These are phyloP conservation scores for Hydrotaea cyrtoneurina DNA, from an alignment of 2,888 invertebrate species.

Conservation along the genomic window DNA sequence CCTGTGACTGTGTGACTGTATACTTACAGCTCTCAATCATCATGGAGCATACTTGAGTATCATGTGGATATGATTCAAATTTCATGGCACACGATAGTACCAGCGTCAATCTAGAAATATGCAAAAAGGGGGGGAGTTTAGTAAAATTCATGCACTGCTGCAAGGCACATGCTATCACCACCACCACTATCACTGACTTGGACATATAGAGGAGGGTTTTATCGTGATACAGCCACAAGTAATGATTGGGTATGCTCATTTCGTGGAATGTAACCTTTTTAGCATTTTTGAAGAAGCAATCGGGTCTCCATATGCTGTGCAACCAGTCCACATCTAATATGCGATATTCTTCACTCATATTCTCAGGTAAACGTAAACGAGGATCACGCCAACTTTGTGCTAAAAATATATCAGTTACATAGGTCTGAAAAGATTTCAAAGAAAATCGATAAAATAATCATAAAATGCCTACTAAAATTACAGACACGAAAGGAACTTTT, in stretches of 20 bases:
- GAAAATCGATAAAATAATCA: background rate
- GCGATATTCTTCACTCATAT: constrained; percentile 95
- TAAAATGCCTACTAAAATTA: constrained; percentile 33
- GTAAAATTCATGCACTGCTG: background rate
- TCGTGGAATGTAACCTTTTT: constrained; percentile 96
- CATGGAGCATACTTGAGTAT: constrained; percentile 95
- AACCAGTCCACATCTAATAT: constrained; percentile 95
- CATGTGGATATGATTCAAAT: constrained; percentile 95
- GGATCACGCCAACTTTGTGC: constrained; percentile 97
- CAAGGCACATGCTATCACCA: no score
- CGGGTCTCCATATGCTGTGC: constrained; percentile 94
- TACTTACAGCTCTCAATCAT: constrained; percentile 96
- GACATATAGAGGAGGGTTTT: constrained; percentile 96
- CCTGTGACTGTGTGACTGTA: background rate
- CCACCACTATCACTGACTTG: constrained; percentile 84
- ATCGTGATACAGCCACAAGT: constrained; percentile 94
- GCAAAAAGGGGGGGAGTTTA: background rate
- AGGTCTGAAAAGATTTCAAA: constrained; percentile 84
- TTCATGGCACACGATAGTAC: constrained; percentile 97
- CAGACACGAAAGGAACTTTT: no score
- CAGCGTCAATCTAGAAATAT: constrained; percentile 86
- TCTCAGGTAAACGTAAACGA: constrained; percentile 92
- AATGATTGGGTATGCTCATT: constrained; percentile 97
- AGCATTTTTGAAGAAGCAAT: constrained; percentile 96
- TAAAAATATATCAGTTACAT: constrained; percentile 95